These are phyloP conservation scores for Enteromius thamalakanensis DNA, from an alignment of 2,797 vertebrate genomes.

Conservation along the genomic window DNA sequence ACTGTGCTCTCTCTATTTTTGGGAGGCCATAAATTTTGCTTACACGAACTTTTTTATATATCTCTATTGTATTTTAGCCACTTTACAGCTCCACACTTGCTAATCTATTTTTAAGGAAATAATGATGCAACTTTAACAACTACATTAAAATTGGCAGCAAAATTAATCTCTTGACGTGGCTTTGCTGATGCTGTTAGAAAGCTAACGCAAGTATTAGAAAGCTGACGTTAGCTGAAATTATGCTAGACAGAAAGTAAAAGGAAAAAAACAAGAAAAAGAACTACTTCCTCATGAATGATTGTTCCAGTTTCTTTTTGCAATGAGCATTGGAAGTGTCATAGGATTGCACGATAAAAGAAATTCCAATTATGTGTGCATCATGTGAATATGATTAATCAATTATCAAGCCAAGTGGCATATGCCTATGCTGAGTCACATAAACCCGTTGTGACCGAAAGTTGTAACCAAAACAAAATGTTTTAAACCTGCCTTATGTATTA, in stretches of 20 bases:
- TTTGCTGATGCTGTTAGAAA: constrained; percentile 55
- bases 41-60: constrained; percentile 38
- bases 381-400: background rate
- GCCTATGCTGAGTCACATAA: background rate
- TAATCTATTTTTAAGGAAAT: constrained; percentile 54
- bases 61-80: constrained; percentile 55
- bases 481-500: no score
- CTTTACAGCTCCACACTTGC: constrained; percentile 51
- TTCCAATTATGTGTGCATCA: background rate
- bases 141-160: constrained; percentile 47
- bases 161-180: constrained; percentile 52
- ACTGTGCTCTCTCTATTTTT: constrained; percentile 34
- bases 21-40: constrained; percentile 44
- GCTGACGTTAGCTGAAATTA: constrained; percentile 39
- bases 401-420: background rate
- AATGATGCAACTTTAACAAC: constrained; percentile 59
- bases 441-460: background rate
- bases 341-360: background rate
- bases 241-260: constrained; percentile 34
- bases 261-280: background rate
- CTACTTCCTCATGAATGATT: background rate
- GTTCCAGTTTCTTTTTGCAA: background rate
- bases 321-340: background rate
- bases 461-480: no score
- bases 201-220: constrained; percentile 46